Evolutionary conservation across 1,140 invertebrate genomes (phyloP).

Genomic region (Lepidurus packardi): DNA sequence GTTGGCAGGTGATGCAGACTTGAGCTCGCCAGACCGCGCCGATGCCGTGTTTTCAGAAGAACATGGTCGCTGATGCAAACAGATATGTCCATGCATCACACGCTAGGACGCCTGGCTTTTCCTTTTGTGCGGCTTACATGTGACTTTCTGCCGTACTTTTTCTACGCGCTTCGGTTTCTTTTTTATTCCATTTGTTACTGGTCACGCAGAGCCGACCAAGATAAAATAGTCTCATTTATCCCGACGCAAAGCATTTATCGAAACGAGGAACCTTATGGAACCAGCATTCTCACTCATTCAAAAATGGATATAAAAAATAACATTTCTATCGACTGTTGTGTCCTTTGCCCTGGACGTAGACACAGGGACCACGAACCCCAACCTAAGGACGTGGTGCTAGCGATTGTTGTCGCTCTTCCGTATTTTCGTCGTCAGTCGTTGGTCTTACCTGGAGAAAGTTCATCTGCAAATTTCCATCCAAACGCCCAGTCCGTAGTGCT

Average conservation of each 20-base stretch:
- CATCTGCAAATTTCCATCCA: no score
- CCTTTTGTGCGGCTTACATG: neutral
- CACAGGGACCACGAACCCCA: neutral
- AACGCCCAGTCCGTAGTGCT: no score
- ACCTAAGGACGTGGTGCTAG: no score
- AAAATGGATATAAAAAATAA: neutral
- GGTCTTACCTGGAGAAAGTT: no score
- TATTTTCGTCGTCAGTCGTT: no score
- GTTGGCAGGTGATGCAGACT: neutral
- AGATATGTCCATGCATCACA: slow-evolving; percentile 22
- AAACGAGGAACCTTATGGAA: neutral
- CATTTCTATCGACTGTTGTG: neutral
- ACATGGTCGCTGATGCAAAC: slow-evolving; percentile 7
- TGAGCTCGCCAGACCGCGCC: neutral
- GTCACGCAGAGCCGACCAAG: slow-evolving; percentile 4
- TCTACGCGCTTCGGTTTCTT: neutral
- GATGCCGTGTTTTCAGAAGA: neutral
- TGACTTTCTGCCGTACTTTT: neutral
- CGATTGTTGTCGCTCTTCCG: no score
- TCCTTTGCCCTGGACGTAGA: neutral
- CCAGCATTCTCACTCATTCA: neutral
- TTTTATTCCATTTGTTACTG: slow-evolving; percentile 22
- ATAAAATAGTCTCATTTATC: slow-evolving; percentile 3
- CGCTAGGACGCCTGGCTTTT: slow-evolving; percentile 7
- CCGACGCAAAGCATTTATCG: slow-evolving; percentile 5